Conservation (phyloP, 2,113 vertebrate genomes). For the Eurypyga helias region DNA sequence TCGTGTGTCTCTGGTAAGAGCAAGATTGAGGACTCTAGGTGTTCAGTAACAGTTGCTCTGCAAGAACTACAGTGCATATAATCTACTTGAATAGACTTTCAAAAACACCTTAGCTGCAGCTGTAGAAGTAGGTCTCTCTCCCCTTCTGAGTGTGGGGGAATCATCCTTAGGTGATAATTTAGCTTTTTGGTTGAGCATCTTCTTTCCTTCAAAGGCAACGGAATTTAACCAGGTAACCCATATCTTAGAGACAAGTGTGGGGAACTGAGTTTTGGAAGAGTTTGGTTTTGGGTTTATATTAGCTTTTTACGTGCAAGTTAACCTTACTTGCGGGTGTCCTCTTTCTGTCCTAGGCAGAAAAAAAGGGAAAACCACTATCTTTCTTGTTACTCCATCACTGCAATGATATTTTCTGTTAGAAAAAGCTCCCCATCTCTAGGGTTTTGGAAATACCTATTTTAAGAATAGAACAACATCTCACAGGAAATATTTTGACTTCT, state of each 20-base stretch:
- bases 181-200: not conserved
- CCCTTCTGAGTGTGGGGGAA: not conserved
- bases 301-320: not conserved
- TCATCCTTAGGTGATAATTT: not conserved
- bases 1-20: not conserved
- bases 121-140: not conserved
- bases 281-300: not conserved
- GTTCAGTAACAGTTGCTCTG: not conserved
- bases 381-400: not conserved
- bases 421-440: not conserved
- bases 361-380: not conserved
- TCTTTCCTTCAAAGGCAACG: not conserved
- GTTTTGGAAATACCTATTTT: not conserved
- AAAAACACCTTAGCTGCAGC: not conserved
- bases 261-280: not conserved
- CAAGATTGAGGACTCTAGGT: not conserved
- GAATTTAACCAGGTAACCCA: not conserved
- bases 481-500: not conserved
- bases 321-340: not conserved
- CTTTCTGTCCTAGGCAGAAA: not conserved
- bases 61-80: not conserved
- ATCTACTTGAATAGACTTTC: not conserved
- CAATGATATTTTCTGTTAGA: not conserved
- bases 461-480: not conserved
- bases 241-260: not conserved